Percentiles rank a stretch among this genome's conserved stretches.
phyloP scores from a whole-genome alignment of 1,140 invertebrate genomes.

The Leptinotarsa lineolata region DNA sequence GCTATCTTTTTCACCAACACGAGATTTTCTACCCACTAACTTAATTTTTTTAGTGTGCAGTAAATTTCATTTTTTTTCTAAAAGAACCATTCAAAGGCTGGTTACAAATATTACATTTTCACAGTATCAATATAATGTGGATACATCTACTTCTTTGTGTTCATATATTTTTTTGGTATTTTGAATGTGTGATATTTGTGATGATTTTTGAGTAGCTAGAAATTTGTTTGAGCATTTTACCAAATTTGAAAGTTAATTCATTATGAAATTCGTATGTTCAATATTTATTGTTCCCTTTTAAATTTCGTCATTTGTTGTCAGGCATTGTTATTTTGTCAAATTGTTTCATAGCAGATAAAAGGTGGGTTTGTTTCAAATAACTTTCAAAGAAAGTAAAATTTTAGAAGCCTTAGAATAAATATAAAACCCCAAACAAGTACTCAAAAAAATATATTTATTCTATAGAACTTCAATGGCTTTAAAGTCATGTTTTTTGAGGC shows the following conservation, averaged over 20 bases:
- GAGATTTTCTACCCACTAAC: too few species aligned
- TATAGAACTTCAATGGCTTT: not conserved
- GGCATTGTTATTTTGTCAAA: not conserved
- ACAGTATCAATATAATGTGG: not conserved
- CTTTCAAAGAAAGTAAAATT: not conserved
- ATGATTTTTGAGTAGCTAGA: not conserved
- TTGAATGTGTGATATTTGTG: not conserved
- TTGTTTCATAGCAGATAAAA: slow-evolving; percentile 3
- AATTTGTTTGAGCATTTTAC: not conserved
- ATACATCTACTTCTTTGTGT: not conserved
- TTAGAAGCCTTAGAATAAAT: not conserved
- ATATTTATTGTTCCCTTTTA: not conserved
- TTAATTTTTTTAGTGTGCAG: too few species aligned
- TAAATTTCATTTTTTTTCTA: too few species aligned
- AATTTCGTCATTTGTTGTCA: slow-evolving; percentile 1
- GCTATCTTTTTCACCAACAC: too few species aligned
- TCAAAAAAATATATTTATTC: not conserved
- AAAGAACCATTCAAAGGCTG: not conserved
- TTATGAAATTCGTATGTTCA: not conserved
- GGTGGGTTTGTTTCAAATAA: slow-evolving; percentile 11
- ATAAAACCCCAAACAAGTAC: not conserved
- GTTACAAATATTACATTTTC: not conserved
- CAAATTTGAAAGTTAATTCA: not conserved
- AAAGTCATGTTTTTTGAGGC: slow-evolving; percentile 3
- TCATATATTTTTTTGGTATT: not conserved